Evolutionary conservation across 2,797 vertebrate genomes (phyloP).

Genomic region (Selene dorsalis): DNA sequence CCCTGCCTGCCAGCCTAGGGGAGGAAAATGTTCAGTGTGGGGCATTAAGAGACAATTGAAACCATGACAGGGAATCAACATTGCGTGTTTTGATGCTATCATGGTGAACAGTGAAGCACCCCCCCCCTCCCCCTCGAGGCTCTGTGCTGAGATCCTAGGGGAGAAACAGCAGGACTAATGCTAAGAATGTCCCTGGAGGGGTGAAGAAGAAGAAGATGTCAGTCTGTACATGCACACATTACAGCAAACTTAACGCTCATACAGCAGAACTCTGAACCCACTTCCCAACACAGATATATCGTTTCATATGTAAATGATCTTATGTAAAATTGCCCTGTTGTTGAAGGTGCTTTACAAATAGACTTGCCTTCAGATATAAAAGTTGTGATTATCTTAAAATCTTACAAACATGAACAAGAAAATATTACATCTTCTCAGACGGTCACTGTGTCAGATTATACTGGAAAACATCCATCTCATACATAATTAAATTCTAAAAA

Average conservation of each 20-base stretch:
- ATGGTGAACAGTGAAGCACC: conserved; percentile 60
- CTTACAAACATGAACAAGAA: neutral
- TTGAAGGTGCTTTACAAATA: neutral
- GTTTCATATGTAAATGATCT: neutral
- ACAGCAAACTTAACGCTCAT: neutral
- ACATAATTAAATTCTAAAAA: neutral
- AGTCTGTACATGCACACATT: conserved; percentile 22
- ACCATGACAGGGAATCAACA: conserved; percentile 60
- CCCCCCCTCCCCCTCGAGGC: conserved; percentile 41
- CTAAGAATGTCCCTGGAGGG: conserved; percentile 47
- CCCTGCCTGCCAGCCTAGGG: conserved; percentile 25
- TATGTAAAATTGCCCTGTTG: neutral
- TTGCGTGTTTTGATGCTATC: conserved; percentile 69
- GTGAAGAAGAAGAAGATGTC: conserved; percentile 32
- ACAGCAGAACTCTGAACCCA: neutral
- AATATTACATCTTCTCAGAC: neutral
- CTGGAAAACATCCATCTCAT: neutral
- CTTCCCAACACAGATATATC: neutral
- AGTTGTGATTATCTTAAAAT: neutral
- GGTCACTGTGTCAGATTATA: neutral
- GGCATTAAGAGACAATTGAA: conserved; percentile 58
- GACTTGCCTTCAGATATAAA: neutral
- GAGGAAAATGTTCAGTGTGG: conserved; percentile 13
- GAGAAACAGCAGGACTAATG: conserved; percentile 50
- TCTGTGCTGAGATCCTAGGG: conserved; percentile 23